These are phyloP conservation scores for Rhinella marina DNA, from an alignment of 2,797 vertebrate species.

Conservation along the genomic window DNA sequence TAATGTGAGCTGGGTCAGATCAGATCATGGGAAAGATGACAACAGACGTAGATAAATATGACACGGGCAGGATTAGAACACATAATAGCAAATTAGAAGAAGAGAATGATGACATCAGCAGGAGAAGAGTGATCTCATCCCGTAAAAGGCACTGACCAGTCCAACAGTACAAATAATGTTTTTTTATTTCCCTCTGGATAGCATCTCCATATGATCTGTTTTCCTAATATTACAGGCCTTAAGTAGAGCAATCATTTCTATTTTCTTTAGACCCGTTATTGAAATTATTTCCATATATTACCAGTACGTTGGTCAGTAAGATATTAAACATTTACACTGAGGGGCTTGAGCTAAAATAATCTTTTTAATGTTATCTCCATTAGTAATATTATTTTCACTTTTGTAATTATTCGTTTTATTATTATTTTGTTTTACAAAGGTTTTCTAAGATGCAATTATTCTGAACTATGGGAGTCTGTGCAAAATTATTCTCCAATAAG, in stretches of 20 bases:
- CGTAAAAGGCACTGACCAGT: background rate
- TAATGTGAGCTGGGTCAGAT: no score
- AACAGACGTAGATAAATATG: background rate
- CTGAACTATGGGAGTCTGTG: background rate
- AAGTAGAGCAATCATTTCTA: constrained; percentile 19
- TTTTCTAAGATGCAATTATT: constrained; percentile 39
- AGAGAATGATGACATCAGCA: background rate
- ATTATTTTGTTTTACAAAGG: constrained; percentile 4
- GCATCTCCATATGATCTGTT: constrained; percentile 9
- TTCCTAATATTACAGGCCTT: constrained; percentile 30
- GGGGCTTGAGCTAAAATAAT: constrained; percentile 48
- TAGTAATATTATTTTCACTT: constrained; percentile 19
- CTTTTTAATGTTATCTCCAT: constrained; percentile 22
- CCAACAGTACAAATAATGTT: no score
- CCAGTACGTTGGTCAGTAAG: constrained; percentile 44
- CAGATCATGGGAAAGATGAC: no score
- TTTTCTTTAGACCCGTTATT: constrained; percentile 35
- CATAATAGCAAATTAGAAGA: background rate
- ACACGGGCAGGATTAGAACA: background rate
- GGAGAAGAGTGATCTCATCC: background rate
- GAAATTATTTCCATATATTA: constrained; percentile 57
- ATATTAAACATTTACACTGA: constrained; percentile 55
- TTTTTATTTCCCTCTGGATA: background rate
- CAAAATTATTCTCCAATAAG: background rate
- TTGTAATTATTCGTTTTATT: constrained; percentile 35